These are phyloP conservation scores for Tanytarsus gracilentus DNA, from an alignment of 2,888 invertebrate species.

Conservation along the genomic window DNA sequence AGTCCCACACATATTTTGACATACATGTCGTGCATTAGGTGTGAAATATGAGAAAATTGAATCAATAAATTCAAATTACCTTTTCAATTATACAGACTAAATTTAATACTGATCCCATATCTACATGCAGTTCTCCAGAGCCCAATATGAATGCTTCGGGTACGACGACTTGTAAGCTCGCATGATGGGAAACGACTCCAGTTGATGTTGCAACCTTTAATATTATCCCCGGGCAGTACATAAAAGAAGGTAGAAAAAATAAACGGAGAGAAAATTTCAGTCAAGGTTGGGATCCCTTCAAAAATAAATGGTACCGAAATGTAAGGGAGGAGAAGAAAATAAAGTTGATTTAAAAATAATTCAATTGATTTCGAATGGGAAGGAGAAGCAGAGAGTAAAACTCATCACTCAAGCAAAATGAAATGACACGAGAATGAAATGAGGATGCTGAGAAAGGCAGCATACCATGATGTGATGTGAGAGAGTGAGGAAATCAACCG, in stretches of 20 bases:
- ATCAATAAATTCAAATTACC: conserved; percentile 47
- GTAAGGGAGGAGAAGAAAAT: conserved; percentile 1
- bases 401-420: too few relatives aligned
- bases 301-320: too few relatives aligned
- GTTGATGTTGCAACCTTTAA: conserved; percentile 79
- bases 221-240: too few relatives aligned
- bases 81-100: conserved; percentile 87
- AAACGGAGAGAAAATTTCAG: too few relatives aligned
- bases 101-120: conserved; percentile 80
- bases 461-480: too few relatives aligned
- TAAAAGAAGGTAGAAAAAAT: neutral
- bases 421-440: neutral
- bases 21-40: too few relatives aligned
- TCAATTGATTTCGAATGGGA: conserved; percentile 11
- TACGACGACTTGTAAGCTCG: conserved; percentile 78
- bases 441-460: too few relatives aligned
- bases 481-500: neutral
- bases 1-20: too few relatives aligned
- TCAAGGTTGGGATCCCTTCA: too few relatives aligned
- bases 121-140: conserved; percentile 80
- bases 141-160: conserved; percentile 85
- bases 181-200: conserved; percentile 78
- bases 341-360: conserved; percentile 14
- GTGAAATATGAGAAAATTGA: conserved; percentile 1
- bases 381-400: neutral